Evolutionary conservation across 2,888 invertebrate species (phyloP), one percentile per base, ranked within the genome.

Genomic region (Escarpia spicata): DNA sequence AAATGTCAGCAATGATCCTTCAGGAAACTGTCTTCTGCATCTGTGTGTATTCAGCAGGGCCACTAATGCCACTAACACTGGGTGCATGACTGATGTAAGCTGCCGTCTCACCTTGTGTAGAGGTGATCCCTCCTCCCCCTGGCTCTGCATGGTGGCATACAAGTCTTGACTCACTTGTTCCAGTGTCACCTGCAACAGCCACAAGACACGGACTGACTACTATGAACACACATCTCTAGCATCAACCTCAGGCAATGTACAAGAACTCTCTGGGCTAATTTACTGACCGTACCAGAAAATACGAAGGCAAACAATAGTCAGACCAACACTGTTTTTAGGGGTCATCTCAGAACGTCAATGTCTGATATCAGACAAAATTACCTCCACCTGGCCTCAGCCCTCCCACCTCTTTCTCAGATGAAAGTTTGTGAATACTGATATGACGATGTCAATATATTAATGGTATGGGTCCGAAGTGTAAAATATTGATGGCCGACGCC

Each of bases 131-230:
- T 97, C 97, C 94, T 98, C 97, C 93, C 97, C 97, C 93, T 97
- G 97, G 2, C 98, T 97, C 92, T 98, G 97, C 92, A 97, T 97
- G 92, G 97, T 97, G 19, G 97, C 97, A 95, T 98, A 97, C 94
- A 99, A 97, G 94, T 99, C 98, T 0, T 97, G 96, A 94, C 98
- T 98, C 91, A 97, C 96, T 92, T 97, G 95, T 90, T 97, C 97
- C 95, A 97, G 95, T 31, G 96, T 95, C 26, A 97, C 96, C 97
- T 97, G 94, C 19, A 94, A 94, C 26, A 31, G 60, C 15, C 60
- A 60, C 15, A 15, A 4, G 26, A 4, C 60, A 60, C 60, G 3
- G 19, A 60, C 19, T 19, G 60, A 26, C 60, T 19, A 4, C 15
- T 12, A 4, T 19, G 19, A 60, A 15, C 26, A 60, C 60, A 60